Evolutionary conservation across 1,140 invertebrate genomes (phyloP), one percentile per base, ranked within the genome.

Genomic region (Temnothorax nylanderi): DNA sequence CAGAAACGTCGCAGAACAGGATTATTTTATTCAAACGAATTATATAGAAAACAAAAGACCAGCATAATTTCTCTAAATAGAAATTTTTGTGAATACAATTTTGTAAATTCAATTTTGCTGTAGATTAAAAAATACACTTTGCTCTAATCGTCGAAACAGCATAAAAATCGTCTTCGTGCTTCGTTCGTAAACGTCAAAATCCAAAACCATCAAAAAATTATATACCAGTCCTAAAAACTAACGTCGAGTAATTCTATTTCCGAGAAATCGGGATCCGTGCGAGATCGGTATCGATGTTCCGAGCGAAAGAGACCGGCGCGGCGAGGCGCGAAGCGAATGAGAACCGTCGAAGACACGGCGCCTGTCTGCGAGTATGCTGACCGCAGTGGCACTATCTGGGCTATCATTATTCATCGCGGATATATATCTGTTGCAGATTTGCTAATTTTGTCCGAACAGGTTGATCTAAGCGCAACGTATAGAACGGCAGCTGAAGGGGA

Each of bases 291-390:
- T 51, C 44, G 32, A 58, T 32, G 51, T 56, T 13, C 2, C 6
- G 41, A 18, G 0, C 3, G 67, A 82, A 21, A 21, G 10, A 56
- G 3, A 41, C 26, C 41, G 41, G 10, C 2, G 26, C 26, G 26
- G 6, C 7, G 60, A 58, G 77, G 2, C 5, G 7, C 51, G n/a
- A 26, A 75, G 74, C 85, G 87, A 92, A 91, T 94, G 94, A 94
- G 93, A 94, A 90, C 92, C 93, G 84, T 92, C 93, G 91, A 84
- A 80, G 80, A 76, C 76, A 89, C 89, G 94, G 94, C 94, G 94
- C 93, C 93, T 94, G 94, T 95, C 93, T 94, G 94, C 92, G 88
- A 94, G 91, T 92, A 94, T 93, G 92, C 90, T 90, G 92, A 94
- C 93, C 92, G 89, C 93, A 94, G 86, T 92, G 75, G 89, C 64